Conservation (phyloP, 2,888 invertebrate genomes). For the Rotaria sp. region DNA sequence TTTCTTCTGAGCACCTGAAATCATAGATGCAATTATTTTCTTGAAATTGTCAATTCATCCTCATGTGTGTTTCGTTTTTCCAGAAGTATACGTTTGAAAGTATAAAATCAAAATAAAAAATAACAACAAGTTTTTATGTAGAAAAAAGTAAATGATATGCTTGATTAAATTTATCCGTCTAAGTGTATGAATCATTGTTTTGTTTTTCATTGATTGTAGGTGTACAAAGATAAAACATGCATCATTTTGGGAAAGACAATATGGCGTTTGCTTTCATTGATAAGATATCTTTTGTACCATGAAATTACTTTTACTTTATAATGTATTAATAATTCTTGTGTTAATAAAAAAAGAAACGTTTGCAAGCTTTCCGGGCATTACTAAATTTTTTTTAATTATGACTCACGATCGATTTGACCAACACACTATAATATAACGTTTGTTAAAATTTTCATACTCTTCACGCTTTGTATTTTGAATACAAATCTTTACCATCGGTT, state of each 20-base stretch:
- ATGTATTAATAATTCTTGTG: background rate
- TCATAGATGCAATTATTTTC: conserved; percentile 16
- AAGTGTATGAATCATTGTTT: background rate
- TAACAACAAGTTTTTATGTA: background rate
- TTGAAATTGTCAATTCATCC: background rate
- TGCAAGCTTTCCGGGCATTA: background rate
- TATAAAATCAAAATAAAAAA: background rate
- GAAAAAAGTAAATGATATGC: background rate
- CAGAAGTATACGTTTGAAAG: background rate
- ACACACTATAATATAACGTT: background rate
- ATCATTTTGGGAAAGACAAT: background rate
- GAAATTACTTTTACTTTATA: background rate
- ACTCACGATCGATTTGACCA: background rate
- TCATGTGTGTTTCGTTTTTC: background rate
- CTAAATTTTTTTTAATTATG: background rate
- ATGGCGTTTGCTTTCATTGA: background rate
- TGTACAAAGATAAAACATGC: background rate
- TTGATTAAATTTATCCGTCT: background rate
- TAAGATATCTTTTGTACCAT: background rate
- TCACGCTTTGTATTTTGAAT: too few relatives aligned
- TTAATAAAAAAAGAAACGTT: background rate
- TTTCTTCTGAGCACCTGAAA: conserved; percentile 4
- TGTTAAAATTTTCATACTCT: too few relatives aligned
- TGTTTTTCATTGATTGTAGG: background rate
- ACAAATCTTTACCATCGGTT: too few relatives aligned